Base-by-base conservation (phyloP, 1,140 invertebrate genomes). In the Philaenus spumarius region DNA sequence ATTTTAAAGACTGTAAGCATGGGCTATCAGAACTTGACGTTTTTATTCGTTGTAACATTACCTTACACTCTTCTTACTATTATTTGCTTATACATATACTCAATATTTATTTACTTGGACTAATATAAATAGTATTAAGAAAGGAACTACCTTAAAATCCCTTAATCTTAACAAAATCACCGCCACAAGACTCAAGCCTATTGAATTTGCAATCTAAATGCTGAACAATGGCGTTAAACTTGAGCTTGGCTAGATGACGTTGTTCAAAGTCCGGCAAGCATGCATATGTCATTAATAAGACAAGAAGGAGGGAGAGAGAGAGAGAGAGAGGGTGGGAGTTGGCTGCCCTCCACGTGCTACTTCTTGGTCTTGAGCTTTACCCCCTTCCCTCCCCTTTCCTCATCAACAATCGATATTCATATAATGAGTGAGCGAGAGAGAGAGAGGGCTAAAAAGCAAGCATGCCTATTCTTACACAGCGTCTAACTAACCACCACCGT, bases 281-380 rank as follows among this genome's bases (percentile, higher is more conserved):
- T 58, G 56, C 56, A 58, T 58, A 58, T 58, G 56, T 58, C 56
- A 58, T 58, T 58, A 58, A 58, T 58, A 58, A 58, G 56, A 58
- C 56, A 58, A 58, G 56, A 58, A 43, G 45, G 46, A 34, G 30
- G 22, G 56, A 51, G 48, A 26, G 24, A 51, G 48, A 51, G 1
- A 34, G 48, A 51, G 17, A 51, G 24, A 51, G 22, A 20, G 48
- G 48, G 48, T n/a, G n/a, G 55, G 47, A 35, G 53, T 14, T n/a
- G 19, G 22, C 56, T 45, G 48, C 56, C 34, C 17, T 20, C 43
- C 56, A 58, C 56, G 56, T 58, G 56, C 56, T 58, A 58, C 47
- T 58, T 58, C 46, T 50, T 58, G 26, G 46, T 58, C 46, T 51
- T 51, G 34, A 47, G 45, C 56, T 20, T 40, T 23, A 15, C 24